Base-by-base conservation (phyloP, 1,140 invertebrate genomes). In the Cotesia vestalis region DNA sequence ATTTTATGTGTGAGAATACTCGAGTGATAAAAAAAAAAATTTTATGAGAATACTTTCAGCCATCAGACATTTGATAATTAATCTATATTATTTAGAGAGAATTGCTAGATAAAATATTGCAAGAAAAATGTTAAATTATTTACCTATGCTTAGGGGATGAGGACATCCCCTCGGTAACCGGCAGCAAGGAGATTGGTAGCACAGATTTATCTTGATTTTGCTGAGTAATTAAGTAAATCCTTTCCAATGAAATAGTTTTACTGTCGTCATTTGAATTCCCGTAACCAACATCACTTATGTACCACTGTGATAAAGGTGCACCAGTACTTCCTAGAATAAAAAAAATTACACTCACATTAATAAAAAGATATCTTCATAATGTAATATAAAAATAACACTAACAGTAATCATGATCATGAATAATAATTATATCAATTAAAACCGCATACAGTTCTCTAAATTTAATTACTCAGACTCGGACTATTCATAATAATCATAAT, bases 131-230 rank as follows among this genome's bases (percentile, higher is more conserved):
- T 46, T 55, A 20, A 11, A 57, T 52, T 11, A 3, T 67, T 78
- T 84, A 86, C 85, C 83, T 85, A 75, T 85, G 80, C 79, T 77
- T 81, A 79, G 82, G 84, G 75, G 83, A 80, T 73, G 79, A 81
- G 80, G 85, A 85, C 86, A 86, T 87, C 80, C 85, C 86, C 84
- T 85, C 77, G 66, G 79, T 74, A 76, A 78, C 81, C 76, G 79
- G 75, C 74, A 77, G 76, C 78, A 83, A 80, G 77, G 81, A 79
- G 63, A 83, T 80, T 73, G 83, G 80, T 73, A 78, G 77, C 75
- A 74, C 77, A 69, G 79, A 78, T 73, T 82, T 80, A 51, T 75
- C 77, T 75, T 78, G 82, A 83, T 75, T 84, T 78, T 76, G 77
- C 72, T 80, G 77, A 6, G 71, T 76, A 60, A 84, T 81, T 79